Base-by-base conservation (phyloP, 2,113 vertebrate genomes). In the Andinoacara biseriatus region DNA sequence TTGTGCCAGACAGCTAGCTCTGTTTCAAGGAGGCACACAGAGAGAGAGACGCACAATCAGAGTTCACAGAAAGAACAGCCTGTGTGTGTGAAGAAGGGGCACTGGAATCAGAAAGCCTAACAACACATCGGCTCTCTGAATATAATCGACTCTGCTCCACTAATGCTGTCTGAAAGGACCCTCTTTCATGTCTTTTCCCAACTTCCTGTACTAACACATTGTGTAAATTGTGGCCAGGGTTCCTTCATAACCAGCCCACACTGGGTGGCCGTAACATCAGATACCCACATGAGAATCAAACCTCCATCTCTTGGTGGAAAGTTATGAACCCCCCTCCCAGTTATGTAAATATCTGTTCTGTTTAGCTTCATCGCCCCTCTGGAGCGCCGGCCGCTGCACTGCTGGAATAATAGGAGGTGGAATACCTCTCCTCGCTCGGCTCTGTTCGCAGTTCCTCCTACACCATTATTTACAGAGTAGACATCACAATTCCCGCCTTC, bases 381-480 rank as follows among this genome's bases (percentile, higher is more conserved):
- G 63, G 63, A 29, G 18, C 26, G 15, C 63, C 24, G 40, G 18
- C 0, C 46, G 24, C 24, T 69, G 40, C 65, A 69, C 17, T 43
- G 40, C 40, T 69, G 65, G 24, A 69, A 52, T 20, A 20, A 69
- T 17, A 69, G 65, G 65, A 69, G 43, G 65, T 69, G 65, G 65
- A 69, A 69, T 10, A 11, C 15, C 43, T 69, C 43, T 69, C 10
- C 5, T 69, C 46, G 17, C 40, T 49, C 26, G 15, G 40, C 22
- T 67, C 22, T 29, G 46, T 26, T 22, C 9, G 29, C 40, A 67
- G 15, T 49, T 67, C 29, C 43, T 69, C 43, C 49, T 29, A 24
- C 3, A 29, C 40, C 24, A 69, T 69, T 43, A 69, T 20, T 69
- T 24, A 69, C 43, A 11, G 65, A 0, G 10, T 69, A 24, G 18